Conservation (phyloP, 1,140 invertebrate species). For the Drosophila repletoides region DNA sequence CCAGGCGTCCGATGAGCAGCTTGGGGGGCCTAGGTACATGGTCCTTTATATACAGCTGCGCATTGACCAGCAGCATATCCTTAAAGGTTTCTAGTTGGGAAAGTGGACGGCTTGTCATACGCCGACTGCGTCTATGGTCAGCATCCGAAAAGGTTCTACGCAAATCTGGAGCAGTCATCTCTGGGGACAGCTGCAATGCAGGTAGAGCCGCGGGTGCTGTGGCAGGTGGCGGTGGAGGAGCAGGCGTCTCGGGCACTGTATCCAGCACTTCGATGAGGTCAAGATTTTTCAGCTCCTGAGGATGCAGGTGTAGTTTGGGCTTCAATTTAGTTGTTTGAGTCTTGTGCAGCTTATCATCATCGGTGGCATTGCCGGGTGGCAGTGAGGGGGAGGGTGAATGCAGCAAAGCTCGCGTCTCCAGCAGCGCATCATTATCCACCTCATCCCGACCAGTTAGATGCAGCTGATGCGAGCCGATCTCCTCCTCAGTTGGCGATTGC, state of each 20-base stretch:
- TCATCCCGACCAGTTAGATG: conserved; percentile 54
- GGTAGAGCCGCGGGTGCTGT: conserved; percentile 52
- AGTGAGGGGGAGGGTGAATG: conserved; percentile 18
- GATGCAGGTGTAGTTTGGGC: conserved; percentile 38
- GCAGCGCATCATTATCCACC: conserved; percentile 65
- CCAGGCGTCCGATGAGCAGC: conserved; percentile 53
- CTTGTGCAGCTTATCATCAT: conserved; percentile 67
- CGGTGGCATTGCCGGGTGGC: conserved; percentile 52
- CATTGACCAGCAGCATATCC: conserved; percentile 79
- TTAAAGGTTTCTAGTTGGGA: conserved; percentile 74
- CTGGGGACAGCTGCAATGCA: conserved; percentile 12
- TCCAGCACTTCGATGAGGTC: conserved; percentile 65
- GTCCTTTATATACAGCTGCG: conserved; percentile 75
- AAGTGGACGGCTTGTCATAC: conserved; percentile 48
- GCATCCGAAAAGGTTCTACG: conserved; percentile 60
- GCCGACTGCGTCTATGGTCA: conserved; percentile 35
- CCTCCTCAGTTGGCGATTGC: neutral
- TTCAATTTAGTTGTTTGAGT: no score
- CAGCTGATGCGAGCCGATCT: conserved; percentile 39
- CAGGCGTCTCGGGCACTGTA: conserved; percentile 63
- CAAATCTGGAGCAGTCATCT: conserved; percentile 42
- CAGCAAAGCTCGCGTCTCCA: conserved; percentile 50
- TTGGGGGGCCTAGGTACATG: conserved; percentile 74
- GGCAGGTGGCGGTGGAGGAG: conserved; percentile 57
- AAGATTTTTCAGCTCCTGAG: conserved; percentile 32